A percentile compares a stretch with the other conserved stretches of the same genome.
phyloP scores from a whole-genome alignment of 2,888 invertebrate genomes.

The Halocaridina rubra region DNA sequence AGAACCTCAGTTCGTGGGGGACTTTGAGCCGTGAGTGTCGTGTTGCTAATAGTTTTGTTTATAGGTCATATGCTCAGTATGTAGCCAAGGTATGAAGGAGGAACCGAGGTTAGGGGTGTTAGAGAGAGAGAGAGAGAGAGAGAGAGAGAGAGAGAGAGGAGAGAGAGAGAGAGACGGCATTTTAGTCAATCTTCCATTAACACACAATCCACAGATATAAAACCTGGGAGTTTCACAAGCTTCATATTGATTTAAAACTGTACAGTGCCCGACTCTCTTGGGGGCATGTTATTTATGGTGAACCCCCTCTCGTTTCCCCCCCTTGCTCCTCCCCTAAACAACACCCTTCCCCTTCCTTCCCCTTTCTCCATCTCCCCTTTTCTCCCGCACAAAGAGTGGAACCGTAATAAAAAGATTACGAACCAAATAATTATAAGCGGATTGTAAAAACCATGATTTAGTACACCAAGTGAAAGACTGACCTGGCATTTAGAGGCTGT shows the following conservation, averaged over 20 bases:
- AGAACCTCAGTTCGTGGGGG: background rate
- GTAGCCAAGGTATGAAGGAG: background rate
- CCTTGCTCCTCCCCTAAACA: background rate
- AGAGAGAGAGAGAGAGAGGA: background rate
- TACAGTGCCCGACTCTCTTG: no score
- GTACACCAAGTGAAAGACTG: constrained; percentile 52
- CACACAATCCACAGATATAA: background rate
- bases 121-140: background rate
- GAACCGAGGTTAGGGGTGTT: background rate
- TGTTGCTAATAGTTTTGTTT: background rate
- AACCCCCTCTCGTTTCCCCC: background rate
- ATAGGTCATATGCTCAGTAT: background rate
- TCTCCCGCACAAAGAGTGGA: background rate
- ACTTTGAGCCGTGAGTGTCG: background rate
- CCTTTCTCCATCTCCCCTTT: background rate
- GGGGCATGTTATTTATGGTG: background rate
- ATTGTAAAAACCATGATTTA: constrained; percentile 50
- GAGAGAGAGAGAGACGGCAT: background rate
- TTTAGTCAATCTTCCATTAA: background rate
- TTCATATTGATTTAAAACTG: no score
- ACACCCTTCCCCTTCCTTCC: background rate
- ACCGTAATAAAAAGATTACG: constrained; percentile 27
- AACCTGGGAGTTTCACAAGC: no score
- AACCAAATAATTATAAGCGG: constrained; percentile 48
- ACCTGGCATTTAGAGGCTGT: constrained; percentile 45